Evolutionary conservation across 2,888 invertebrate species (phyloP), one percentile per base, ranked within the genome.

Genomic region (Napeogenes sylphis): DNA sequence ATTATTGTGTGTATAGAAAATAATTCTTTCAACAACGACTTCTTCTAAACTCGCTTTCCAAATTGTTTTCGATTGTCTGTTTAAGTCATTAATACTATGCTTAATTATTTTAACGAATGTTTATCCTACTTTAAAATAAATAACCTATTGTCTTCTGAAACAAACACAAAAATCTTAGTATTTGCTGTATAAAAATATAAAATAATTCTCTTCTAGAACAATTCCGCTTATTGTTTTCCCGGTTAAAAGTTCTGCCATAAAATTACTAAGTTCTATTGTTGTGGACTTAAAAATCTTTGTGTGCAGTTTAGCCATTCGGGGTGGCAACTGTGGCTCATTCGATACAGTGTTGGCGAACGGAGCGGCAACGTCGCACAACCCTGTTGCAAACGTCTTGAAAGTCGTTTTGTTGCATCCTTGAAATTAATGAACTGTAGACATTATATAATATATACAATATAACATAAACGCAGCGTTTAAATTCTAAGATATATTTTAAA

Each of bases 291-390:
- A 42, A 51, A 51, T 51, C 30, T 51, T 51, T 51, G 51, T 51
- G 51, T 51, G 51, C 51, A 51, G 51, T 51, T 51, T 51, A 51
- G 51, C 57, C 56, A 30, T 56, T 55, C 61, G 57, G 54, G 59
- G 56, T 51, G 56, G 56, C 58, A 60, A 14, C 45, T 35, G 13
- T 33, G 57, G 58, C 58, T 6, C 55, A 64, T 53, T 47, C 54
- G 58, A 53, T 53, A 38, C 54, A 55, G 33, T 60, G 45, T 61
- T 33, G 47, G 30, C 51, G 72, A 63, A 62, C 72, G 62, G 67
- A 74, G 71, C 71, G 79, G 79, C 78, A 80, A 81, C 76, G 73
- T 73, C 71, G 76, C 77, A 60, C 67, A 63, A 70, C 66, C 71
- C 63, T 69, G 65, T 62, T 59, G 58, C 54, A 45, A 61, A 71